Percentiles rank a stretch among this genome's conserved stretches.
phyloP scores from a whole-genome alignment of 1,140 invertebrate species.

The Artemia franciscana region DNA sequence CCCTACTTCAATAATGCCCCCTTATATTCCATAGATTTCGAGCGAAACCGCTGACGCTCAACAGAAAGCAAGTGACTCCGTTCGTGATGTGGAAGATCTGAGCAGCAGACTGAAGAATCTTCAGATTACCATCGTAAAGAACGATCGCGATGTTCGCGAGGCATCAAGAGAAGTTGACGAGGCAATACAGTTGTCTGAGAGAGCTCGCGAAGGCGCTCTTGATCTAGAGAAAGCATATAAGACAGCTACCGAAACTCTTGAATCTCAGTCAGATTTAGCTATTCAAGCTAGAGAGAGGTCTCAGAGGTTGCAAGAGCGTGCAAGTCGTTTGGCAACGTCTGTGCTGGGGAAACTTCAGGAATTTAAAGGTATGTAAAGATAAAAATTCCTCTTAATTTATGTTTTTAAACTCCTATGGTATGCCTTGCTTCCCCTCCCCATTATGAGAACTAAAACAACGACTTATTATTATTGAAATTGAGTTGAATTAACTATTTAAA shows the following conservation, averaged over 20 bases:
- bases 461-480: not conserved
- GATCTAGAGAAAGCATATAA: constrained; percentile 31
- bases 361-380: constrained; percentile 28
- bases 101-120: constrained; percentile 39
- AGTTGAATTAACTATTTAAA: not conserved
- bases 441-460: not conserved
- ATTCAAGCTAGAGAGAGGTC: constrained; percentile 41
- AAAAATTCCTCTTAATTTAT: not conserved
- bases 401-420: not conserved
- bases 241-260: constrained; percentile 30
- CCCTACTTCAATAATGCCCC: too few species aligned
- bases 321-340: constrained; percentile 45
- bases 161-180: constrained; percentile 28
- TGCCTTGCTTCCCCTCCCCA: not conserved
- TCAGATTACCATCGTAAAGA: constrained; percentile 46
- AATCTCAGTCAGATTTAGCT: constrained; percentile 32
- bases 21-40: constrained; percentile 26
- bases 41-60: constrained; percentile 45
- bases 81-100: constrained; percentile 36
- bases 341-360: constrained; percentile 46
- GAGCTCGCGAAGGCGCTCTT: constrained; percentile 26
- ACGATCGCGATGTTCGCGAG: constrained; percentile 35
- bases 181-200: constrained; percentile 29
- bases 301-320: constrained; percentile 39
- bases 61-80: constrained; percentile 42